phyloP scores from a whole-genome alignment of 2,888 invertebrate species.

The Serrognathus titanus region DNA sequence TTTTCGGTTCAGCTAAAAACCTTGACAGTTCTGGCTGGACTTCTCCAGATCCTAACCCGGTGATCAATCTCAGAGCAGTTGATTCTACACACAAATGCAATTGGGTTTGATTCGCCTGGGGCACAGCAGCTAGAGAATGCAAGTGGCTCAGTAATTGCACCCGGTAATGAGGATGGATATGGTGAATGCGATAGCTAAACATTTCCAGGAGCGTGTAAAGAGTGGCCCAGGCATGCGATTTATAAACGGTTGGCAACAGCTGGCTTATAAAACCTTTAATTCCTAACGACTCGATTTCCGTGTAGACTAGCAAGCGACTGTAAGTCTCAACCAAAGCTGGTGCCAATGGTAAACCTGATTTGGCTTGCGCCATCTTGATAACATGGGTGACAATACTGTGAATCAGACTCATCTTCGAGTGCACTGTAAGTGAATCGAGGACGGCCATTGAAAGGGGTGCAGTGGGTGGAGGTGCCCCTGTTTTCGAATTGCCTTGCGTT shows the following conservation, averaged over 20 bases:
- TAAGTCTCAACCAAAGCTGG: constrained; percentile 95
- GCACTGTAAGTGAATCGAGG: constrained; percentile 89
- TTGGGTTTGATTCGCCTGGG: constrained; percentile 94
- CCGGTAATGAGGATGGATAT: constrained; percentile 95
- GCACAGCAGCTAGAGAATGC: constrained; percentile 85
- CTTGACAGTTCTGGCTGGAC: constrained; percentile 91
- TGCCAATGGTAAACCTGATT: constrained; percentile 77
- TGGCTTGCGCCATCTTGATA: constrained; percentile 84
- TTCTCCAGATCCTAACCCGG: constrained; percentile 59
- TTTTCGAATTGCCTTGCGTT: constrained; percentile 55
- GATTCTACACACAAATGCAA: constrained; percentile 72
- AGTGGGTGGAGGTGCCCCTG: constrained; percentile 51
- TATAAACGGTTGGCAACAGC: constrained; percentile 85
- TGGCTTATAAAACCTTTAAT: constrained; percentile 97
- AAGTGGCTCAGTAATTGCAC: constrained; percentile 89
- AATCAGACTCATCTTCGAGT: constrained; percentile 84
- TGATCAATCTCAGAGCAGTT: constrained; percentile 46
- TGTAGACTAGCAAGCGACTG: constrained; percentile 87
- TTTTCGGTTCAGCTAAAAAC: constrained; percentile 87
- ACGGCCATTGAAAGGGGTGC: constrained; percentile 89
- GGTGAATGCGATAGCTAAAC: constrained; percentile 95
- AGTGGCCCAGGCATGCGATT: constrained; percentile 92
- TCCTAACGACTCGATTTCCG: constrained; percentile 94
- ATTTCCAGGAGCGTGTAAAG: constrained; percentile 93
- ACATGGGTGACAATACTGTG: constrained; percentile 81